A percentile compares a stretch with the other conserved stretches of the same genome.
Evolutionary conservation across 2,113 vertebrate genomes (phyloP).

Genomic region (Cebus imitator): DNA sequence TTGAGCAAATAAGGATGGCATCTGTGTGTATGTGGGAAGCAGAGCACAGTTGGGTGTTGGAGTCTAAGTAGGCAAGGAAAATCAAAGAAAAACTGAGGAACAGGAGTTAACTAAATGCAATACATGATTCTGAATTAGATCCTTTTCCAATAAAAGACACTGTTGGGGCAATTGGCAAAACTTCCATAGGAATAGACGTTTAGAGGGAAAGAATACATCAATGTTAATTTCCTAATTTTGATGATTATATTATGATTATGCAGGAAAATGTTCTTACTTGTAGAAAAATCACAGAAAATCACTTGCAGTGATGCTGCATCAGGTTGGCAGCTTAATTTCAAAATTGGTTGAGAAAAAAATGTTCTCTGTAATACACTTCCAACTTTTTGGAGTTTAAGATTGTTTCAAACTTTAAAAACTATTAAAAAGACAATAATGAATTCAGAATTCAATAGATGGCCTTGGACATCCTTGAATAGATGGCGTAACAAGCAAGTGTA

Average conservation of each 20-base stretch:
- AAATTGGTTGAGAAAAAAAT: not conserved
- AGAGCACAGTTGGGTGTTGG: not conserved
- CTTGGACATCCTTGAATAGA: too few relatives aligned
- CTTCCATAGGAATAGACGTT: not conserved
- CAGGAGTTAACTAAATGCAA: not conserved
- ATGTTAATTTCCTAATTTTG: not conserved
- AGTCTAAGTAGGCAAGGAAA: not conserved
- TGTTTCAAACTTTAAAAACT: not conserved
- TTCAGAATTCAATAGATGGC: not conserved
- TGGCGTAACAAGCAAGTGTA: not conserved
- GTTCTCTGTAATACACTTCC: not conserved
- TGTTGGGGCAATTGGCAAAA: not conserved
- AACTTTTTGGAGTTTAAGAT: not conserved
- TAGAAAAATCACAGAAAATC: not conserved
- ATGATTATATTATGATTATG: not conserved
- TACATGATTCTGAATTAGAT: not conserved
- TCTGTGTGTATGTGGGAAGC: not conserved
- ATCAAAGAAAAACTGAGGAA: not conserved
- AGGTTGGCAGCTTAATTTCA: not conserved
- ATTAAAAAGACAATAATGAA: not conserved
- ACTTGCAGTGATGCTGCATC: not conserved
- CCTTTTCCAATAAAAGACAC: not conserved
- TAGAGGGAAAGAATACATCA: not conserved
- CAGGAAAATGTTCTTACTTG: not conserved
- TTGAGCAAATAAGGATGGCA: not conserved